These are phyloP conservation scores for Ochropleura plecta DNA, from an alignment of 2,888 invertebrate genomes.

Conservation along the genomic window DNA sequence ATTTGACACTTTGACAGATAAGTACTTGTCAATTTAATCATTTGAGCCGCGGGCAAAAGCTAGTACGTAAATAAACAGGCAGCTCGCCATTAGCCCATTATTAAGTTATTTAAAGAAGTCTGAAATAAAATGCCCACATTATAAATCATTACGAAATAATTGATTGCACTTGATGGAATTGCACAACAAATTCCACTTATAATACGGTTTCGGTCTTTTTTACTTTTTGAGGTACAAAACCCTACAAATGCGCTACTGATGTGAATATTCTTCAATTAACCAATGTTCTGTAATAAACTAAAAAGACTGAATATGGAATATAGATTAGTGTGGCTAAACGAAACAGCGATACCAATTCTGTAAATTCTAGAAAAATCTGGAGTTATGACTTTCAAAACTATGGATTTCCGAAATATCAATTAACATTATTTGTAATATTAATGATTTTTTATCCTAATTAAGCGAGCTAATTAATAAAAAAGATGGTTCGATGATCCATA, in stretches of 20 bases:
- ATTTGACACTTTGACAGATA: neutral
- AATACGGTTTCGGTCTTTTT: neutral
- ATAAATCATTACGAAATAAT: conserved; percentile 8
- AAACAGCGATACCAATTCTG: neutral
- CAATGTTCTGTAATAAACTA: conserved; percentile 1
- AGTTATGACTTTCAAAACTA: neutral
- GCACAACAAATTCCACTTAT: neutral
- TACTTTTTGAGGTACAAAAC: too few species aligned
- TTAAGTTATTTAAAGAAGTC: too few species aligned
- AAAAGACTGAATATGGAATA: neutral
- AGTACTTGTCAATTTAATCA: neutral
- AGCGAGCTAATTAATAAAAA: neutral
- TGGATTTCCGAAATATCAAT: neutral
- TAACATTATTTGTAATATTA: neutral
- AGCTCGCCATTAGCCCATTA: neutral
- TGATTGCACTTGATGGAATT: neutral
- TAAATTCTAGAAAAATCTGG: neutral
- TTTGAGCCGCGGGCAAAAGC: neutral
- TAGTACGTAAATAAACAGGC: neutral
- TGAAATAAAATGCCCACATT: neutral
- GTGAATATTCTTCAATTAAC: neutral
- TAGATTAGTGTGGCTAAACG: neutral
- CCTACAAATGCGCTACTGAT: neutral
- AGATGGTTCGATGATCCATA: neutral
- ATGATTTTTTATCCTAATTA: conserved; percentile 11